A percentile compares a stretch with the other conserved stretches of the same genome.
phyloP scores from a whole-genome alignment of 2,113 vertebrate genomes.

The Hiodon tergisus region DNA sequence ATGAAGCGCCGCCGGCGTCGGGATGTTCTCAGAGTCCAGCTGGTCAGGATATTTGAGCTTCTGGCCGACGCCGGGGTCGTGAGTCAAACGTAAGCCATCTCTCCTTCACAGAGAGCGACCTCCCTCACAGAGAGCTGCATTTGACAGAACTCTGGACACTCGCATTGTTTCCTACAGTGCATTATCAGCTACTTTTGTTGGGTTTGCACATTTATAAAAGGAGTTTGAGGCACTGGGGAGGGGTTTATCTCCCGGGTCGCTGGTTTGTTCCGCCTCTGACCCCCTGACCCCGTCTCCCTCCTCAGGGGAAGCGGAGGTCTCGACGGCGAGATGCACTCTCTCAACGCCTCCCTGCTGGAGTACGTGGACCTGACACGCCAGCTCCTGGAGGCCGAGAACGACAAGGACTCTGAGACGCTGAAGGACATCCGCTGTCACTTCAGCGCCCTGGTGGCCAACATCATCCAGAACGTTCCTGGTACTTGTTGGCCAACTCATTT shows the following conservation, averaged over 20 bases:
- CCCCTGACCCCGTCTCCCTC: slow-evolving; percentile 13
- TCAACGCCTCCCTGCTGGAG: slow-evolving; percentile 90
- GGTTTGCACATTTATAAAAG: no score
- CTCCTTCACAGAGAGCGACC: background rate
- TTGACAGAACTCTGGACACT: no score
- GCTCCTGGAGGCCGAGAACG: slow-evolving; percentile 95
- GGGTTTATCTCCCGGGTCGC: background rate
- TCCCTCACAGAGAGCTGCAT: no score
- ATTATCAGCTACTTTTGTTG: no score
- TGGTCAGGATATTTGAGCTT: slow-evolving; percentile 98
- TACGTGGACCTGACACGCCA: slow-evolving; percentile 96
- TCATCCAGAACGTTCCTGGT: slow-evolving; percentile 99
- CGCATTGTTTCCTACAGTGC: background rate
- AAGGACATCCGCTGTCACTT: slow-evolving; percentile 98
- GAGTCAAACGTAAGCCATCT: slow-evolving; percentile 82
- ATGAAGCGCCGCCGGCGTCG: slow-evolving; percentile 98
- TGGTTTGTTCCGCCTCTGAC: background rate
- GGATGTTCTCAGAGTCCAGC: slow-evolving; percentile 94
- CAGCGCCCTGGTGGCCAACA: slow-evolving; percentile 98
- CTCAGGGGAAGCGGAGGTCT: slow-evolving; percentile 89
- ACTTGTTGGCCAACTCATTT: slow-evolving; percentile 26
- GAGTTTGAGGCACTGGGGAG: no score
- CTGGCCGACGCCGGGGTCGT: slow-evolving; percentile 95
- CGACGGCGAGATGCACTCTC: slow-evolving; percentile 93
- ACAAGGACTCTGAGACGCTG: slow-evolving; percentile 95